Evolutionary conservation across 2,113 vertebrate genomes (phyloP).

Genomic region (Lates calcarifer): DNA sequence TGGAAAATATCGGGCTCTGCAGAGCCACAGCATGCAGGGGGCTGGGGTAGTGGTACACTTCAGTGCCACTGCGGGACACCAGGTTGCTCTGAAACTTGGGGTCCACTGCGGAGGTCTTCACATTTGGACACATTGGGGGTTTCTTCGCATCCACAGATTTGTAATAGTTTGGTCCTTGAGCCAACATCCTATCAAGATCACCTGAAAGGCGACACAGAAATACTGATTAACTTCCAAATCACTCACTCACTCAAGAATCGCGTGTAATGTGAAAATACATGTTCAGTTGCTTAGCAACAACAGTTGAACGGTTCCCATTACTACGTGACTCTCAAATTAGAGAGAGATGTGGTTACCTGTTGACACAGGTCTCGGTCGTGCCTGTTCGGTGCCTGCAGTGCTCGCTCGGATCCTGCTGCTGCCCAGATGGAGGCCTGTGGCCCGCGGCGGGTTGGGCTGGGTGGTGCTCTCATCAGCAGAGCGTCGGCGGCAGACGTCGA

Average conservation of each 20-base stretch:
- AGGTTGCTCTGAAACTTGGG: conserved; percentile 90
- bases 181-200: conserved; percentile 88
- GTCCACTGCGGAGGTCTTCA: conserved; percentile 75
- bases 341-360: conserved; percentile 86
- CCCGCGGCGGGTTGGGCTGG: conserved; percentile 76
- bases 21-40: conserved; percentile 95
- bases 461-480: conserved; percentile 91
- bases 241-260: not conserved
- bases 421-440: conserved; percentile 78
- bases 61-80: conserved; percentile 87
- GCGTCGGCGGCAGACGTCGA: conserved; percentile 83
- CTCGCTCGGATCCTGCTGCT: conserved; percentile 80
- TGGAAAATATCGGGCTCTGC: conserved; percentile 92
- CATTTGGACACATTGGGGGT: conserved; percentile 60
- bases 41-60: conserved; percentile 94
- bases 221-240: conserved; percentile 23
- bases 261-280: conserved; percentile 41
- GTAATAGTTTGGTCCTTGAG: conserved; percentile 72
- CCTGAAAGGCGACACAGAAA: conserved; percentile 80
- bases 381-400: conserved; percentile 68
- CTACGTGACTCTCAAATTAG: conserved; percentile 13
- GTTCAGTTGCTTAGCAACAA: conserved; percentile 18
- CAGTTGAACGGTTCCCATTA: not conserved
- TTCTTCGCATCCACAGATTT: conserved; percentile 77
- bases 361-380: conserved; percentile 90